phyloP scores from a whole-genome alignment of 2,797 vertebrate species.

The Cryptoprocta ferox region DNA sequence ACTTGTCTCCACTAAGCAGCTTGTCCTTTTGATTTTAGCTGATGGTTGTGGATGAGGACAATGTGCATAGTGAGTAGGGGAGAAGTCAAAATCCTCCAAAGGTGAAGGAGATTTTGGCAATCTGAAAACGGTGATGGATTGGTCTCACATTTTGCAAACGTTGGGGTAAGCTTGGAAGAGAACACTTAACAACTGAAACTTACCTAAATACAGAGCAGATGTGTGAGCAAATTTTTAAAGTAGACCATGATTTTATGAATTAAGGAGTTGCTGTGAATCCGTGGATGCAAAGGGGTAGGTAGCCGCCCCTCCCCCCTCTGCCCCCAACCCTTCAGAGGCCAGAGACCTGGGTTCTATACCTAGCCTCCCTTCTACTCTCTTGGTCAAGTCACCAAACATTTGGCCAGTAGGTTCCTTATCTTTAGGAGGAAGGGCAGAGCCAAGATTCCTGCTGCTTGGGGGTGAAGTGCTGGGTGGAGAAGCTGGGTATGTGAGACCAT shows the following conservation, averaged over 20 bases:
- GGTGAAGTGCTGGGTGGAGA: background rate
- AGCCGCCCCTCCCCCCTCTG: background rate
- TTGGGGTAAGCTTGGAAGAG: background rate
- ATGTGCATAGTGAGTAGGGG: background rate
- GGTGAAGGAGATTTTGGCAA: background rate
- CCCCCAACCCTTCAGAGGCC: too few species aligned
- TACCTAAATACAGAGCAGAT: background rate
- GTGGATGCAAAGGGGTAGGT: too few species aligned
- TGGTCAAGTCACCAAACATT: background rate
- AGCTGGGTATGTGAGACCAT: background rate
- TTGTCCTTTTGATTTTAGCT: slow-evolving; percentile 13
- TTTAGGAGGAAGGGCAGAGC: background rate
- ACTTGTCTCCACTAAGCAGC: background rate
- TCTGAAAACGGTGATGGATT: background rate
- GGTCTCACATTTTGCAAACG: background rate
- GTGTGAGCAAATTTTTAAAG: background rate
- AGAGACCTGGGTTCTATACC: background rate
- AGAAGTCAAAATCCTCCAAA: slow-evolving; percentile 8
- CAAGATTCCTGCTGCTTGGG: background rate
- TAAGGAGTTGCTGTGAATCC: background rate
- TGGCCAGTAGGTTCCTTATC: background rate
- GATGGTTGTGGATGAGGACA: background rate
- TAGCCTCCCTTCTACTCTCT: background rate
- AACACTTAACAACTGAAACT: background rate
- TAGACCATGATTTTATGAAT: background rate